phyloP scores from a whole-genome alignment of 2,797 vertebrate species.

The Oreortyx pictus region DNA sequence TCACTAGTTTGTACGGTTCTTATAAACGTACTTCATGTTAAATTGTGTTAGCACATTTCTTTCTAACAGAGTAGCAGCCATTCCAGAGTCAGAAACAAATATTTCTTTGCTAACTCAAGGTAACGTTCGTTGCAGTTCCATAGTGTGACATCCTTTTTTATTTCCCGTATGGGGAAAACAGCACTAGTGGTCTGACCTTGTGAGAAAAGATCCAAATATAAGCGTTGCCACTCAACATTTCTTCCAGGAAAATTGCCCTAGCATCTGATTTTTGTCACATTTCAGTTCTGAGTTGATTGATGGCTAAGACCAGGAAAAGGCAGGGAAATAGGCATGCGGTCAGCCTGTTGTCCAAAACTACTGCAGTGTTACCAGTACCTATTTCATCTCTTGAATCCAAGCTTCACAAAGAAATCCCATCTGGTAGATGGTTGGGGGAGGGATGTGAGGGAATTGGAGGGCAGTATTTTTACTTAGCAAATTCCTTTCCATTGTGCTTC shows the following conservation, averaged over 20 bases:
- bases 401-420: slow-evolving; percentile 43
- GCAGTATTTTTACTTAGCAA: slow-evolving; percentile 59
- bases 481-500: slow-evolving; percentile 52
- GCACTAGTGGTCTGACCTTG: neutral
- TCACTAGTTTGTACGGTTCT: neutral
- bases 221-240: neutral
- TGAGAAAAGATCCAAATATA: neutral
- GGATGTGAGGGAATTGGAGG: neutral
- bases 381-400: neutral
- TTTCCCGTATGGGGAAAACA: neutral
- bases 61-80: neutral
- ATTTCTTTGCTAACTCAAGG: neutral
- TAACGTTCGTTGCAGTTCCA: neutral
- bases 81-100: neutral
- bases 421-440: neutral
- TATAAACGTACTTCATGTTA: neutral
- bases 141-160: neutral
- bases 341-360: neutral
- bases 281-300: neutral
- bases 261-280: neutral
- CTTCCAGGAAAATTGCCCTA: neutral
- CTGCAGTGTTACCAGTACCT: neutral
- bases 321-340: accelerated
- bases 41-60: neutral
- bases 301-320: neutral